Evolutionary conservation across 2,888 invertebrate genomes (phyloP).

Genomic region (Creontiades dilutus): DNA sequence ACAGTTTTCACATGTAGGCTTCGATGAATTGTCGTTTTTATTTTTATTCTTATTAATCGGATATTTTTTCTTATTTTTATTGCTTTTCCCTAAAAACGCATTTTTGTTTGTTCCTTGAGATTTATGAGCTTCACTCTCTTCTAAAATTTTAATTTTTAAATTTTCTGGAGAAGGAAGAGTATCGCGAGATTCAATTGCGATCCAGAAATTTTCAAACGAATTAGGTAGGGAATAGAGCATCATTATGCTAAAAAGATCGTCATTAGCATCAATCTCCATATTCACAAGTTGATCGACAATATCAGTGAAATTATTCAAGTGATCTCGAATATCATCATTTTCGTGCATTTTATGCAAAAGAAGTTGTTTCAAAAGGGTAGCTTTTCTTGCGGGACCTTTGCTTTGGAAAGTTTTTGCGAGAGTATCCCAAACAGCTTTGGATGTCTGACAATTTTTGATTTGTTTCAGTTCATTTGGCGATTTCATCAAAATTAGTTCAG

Average conservation of each 20-base stretch:
- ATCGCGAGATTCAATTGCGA: no score
- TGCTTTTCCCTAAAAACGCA: not conserved
- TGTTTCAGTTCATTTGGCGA: conserved; percentile 47
- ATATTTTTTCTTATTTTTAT: not conserved
- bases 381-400: conserved; percentile 61
- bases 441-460: conserved; percentile 55
- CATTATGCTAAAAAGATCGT: no score
- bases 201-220: no score
- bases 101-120: not conserved
- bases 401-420: conserved; percentile 32
- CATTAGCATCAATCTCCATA: no score
- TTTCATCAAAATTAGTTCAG: conserved; percentile 43
- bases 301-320: no score
- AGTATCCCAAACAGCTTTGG: conserved; percentile 53
- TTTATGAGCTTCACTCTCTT: conserved; percentile 55
- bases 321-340: no score
- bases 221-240: no score
- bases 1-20: not conserved
- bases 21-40: conserved; percentile 40
- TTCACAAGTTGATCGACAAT: no score
- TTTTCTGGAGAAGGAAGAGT: conserved; percentile 22
- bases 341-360: conserved; percentile 50
- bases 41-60: conserved; percentile 21
- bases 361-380: conserved; percentile 51
- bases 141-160: conserved; percentile 46